phyloP scores from a whole-genome alignment of 1,140 invertebrate genomes.

The Augochlora pura region DNA sequence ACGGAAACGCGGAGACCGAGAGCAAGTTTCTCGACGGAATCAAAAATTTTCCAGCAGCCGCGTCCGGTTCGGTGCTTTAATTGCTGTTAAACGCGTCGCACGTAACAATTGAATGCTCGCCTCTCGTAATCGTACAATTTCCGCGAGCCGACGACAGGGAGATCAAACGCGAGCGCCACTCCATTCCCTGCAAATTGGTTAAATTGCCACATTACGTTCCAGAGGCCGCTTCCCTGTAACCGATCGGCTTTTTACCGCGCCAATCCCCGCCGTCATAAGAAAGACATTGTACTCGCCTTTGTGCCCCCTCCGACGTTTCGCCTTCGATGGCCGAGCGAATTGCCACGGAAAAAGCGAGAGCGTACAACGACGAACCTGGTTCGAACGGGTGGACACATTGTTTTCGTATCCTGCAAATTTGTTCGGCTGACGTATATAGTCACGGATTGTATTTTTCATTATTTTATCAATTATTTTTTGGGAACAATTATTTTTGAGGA shows the following conservation, averaged over 20 bases:
- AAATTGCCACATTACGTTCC: conserved; percentile 49
- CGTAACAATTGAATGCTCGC: not conserved
- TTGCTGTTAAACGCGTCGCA: conserved; percentile 16
- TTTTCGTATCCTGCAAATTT: not conserved
- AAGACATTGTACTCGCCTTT: conserved; percentile 40
- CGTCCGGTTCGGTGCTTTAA: not conserved
- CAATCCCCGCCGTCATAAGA: conserved; percentile 31
- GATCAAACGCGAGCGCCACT: conserved; percentile 27
- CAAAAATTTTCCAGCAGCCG: not conserved
- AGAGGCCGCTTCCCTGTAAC: conserved; percentile 38
- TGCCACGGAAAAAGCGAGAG: conserved; percentile 20
- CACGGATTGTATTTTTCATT: conserved; percentile 12
- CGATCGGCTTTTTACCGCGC: conserved; percentile 35
- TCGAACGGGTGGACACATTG: not conserved
- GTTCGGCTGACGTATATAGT: no score
- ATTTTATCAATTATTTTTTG: not conserved
- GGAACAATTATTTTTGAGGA: no score
- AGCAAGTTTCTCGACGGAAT: not conserved
- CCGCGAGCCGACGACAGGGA: conserved; percentile 25
- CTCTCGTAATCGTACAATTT: conserved; percentile 11
- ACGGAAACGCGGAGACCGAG: not conserved
- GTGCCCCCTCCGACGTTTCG: conserved; percentile 7
- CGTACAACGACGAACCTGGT: not conserved
- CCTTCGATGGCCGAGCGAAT: conserved; percentile 5
- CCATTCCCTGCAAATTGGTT: conserved; percentile 47